Percentiles rank a stretch among this genome's conserved stretches.
These are phyloP conservation scores for Eremobia ochroleuca DNA, from an alignment of 2,888 invertebrate genomes.

Conservation along the genomic window DNA sequence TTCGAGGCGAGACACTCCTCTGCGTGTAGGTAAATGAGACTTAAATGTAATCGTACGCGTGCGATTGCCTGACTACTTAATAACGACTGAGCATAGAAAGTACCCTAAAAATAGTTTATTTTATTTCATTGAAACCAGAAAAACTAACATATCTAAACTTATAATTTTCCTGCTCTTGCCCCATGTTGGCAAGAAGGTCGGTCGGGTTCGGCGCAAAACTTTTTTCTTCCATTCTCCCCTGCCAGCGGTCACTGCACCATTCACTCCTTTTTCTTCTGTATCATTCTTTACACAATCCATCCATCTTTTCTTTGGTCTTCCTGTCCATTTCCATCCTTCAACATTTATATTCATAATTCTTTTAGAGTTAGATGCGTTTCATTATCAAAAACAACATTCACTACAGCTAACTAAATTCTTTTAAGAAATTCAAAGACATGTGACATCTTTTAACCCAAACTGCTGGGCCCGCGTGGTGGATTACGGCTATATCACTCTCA, in stretches of 20 bases:
- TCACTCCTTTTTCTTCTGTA: background rate
- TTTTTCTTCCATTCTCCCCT: background rate
- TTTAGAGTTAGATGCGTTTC: background rate
- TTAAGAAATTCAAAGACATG: too few relatives aligned
- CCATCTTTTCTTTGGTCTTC: background rate
- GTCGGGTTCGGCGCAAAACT: background rate
- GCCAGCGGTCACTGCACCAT: background rate
- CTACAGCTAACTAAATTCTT: background rate
- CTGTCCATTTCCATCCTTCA: background rate
- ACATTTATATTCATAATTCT: too few relatives aligned
- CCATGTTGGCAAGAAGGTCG: too few relatives aligned
- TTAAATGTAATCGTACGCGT: background rate
- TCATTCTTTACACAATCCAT: background rate
- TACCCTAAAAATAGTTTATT: background rate
- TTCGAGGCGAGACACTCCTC: background rate
- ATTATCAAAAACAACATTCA: background rate
- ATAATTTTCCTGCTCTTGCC: background rate
- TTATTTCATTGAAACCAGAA: background rate
- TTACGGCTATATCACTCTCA: too few relatives aligned
- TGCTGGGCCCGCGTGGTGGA: too few relatives aligned
- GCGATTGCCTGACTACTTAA: background rate
- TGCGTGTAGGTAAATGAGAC: background rate
- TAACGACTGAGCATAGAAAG: background rate
- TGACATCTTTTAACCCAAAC: too few relatives aligned
- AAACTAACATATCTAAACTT: background rate